A percentile compares a stretch with the other conserved stretches of the same genome.
Evolutionary conservation across 2,888 invertebrate species (phyloP).

Genomic region (Ischnura elegans): DNA sequence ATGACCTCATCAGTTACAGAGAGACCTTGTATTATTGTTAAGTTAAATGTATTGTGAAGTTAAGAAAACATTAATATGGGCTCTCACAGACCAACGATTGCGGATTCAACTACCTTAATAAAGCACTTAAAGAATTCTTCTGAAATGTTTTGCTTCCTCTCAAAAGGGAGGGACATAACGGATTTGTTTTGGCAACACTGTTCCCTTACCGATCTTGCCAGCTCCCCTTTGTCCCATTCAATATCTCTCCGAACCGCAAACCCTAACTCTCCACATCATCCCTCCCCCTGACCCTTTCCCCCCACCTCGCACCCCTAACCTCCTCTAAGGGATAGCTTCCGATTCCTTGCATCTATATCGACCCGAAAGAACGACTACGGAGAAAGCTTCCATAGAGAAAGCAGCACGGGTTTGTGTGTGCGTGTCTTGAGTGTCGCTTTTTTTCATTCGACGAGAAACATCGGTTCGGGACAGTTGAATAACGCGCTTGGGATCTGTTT

Average conservation of each 20-base stretch:
- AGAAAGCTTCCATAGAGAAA: neutral
- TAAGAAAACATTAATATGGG: too few relatives aligned
- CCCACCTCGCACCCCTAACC: neutral
- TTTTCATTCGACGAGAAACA: slow-evolving; percentile 30
- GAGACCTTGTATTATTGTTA: too few relatives aligned
- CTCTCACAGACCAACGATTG: too few relatives aligned
- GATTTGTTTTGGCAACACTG: slow-evolving; percentile 27
- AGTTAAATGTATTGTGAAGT: too few relatives aligned
- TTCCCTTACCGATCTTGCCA: neutral
- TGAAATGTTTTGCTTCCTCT: neutral
- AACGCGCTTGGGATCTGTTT: neutral
- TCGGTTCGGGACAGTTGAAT: slow-evolving; percentile 32
- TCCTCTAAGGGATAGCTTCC: neutral
- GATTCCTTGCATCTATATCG: slow-evolving; percentile 18
- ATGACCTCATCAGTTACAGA: too few relatives aligned
- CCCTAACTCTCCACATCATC: neutral
- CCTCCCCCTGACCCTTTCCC: neutral
- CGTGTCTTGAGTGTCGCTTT: neutral
- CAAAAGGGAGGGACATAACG: neutral
- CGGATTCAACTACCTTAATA: too few relatives aligned
- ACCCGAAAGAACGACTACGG: neutral
- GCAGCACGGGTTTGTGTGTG: neutral
- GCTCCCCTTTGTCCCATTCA: slow-evolving; percentile 19
- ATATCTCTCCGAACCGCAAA: neutral
- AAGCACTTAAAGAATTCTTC: neutral